Base-by-base conservation (phyloP, 92 coral and sea anemone species). In the Palythoa grandiflora region DNA sequence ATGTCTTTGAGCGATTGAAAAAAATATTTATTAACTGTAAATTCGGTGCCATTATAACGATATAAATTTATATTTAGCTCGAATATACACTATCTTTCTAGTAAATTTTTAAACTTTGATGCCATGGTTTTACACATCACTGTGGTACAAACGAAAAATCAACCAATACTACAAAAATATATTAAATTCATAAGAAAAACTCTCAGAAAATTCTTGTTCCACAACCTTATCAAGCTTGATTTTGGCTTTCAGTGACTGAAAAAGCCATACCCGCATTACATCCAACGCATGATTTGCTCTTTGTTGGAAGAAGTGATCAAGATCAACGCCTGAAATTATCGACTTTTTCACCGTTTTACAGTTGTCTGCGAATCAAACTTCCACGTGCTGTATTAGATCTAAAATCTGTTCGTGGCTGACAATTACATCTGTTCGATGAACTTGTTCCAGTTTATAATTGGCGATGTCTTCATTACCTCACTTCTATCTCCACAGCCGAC, bases 401-500 rank as follows among this genome's bases (percentile, higher is more conserved):
- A 20, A 19, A n/a, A 50, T 50, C 20, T 20, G 52, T 5, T 48
- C 28, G 12, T 75, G 37, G 14, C 6, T 1, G 79, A 9, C 50
- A 47, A 17, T 19, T 36, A 47, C 8, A 74, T 74, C 79, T 3
- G 14, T 21, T 1, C 13, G 15, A 47, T 20, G 15, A 75, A 12
- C 79, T 75, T 14, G 9, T 75, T 15, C 5, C 44, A 75, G 47
- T 60, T 28, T 28, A 28, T 21, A 47, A 15, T 20, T 48, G 20
- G 10, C 11, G 16, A 71, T 9, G 10, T 12, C 54, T 47, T 36
- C 14, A n/a, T 75, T 28, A 75, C 12, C 40, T 16, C 60, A 50
- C 36, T 47, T 75, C 79, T 75, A 75, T 75, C 79, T 75, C 79
- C 79, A 75, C 39, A 75, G 38, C 6, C 79, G 79, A 48, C 79